phyloP scores from a whole-genome alignment of 2,888 invertebrate genomes.

The Temnothorax ravouxi region DNA sequence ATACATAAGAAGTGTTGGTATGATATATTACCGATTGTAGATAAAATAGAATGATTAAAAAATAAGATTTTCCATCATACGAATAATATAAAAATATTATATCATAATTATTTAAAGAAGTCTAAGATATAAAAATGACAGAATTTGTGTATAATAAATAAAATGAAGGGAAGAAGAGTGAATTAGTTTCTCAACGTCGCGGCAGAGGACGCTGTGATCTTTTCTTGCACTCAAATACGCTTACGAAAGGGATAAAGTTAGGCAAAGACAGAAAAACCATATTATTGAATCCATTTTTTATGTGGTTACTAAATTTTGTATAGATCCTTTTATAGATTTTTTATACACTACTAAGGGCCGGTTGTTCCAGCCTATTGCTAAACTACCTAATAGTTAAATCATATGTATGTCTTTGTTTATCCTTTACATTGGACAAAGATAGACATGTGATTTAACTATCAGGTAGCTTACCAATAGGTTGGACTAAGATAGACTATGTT shows the following conservation, averaged over 20 bases:
- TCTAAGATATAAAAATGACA: background rate
- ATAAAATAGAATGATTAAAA: background rate
- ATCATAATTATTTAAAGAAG: background rate
- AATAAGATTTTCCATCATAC: background rate
- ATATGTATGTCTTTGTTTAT: no score
- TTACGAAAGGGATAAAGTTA: background rate
- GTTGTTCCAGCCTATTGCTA: no score
- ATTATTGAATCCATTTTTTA: background rate
- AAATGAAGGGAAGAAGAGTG: background rate
- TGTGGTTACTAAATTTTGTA: background rate
- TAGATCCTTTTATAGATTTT: background rate
- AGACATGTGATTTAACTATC: no score
- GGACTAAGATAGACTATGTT: background rate
- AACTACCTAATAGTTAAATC: no score
- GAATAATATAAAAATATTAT: background rate
- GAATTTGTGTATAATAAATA: background rate
- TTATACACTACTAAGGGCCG: background rate
- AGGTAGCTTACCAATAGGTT: no score
- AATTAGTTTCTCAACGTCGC: background rate
- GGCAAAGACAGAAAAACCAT: background rate
- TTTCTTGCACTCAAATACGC: background rate
- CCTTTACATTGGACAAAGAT: no score
- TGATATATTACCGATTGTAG: background rate
- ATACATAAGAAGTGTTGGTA: background rate
- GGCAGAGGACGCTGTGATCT: background rate